Base-by-base conservation (phyloP, 2,888 invertebrate genomes). In the Candidula unifasciata region DNA sequence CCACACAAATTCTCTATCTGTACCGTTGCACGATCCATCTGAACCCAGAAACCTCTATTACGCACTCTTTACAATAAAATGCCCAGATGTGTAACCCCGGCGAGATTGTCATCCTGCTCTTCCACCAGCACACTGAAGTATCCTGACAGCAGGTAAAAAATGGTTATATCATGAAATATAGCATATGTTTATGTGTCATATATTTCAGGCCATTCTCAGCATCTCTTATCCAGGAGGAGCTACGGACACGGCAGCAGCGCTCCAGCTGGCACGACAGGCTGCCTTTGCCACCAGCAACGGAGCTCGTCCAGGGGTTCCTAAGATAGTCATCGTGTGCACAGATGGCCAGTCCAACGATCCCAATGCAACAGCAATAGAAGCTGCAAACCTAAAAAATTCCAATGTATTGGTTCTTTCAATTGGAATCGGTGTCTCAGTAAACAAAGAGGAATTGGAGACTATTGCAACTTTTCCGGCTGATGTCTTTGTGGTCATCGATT, bases 301-400 rank as follows among this genome's bases (percentile, higher is more conserved):
- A 30, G 24, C 44, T 13, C 64, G 79, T 8, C 6, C 13, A 16
- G 37, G 35, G 0, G 79, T 66, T 5, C 60, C 60, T 3, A 79
- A 33, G 66, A 64, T 79, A 18, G 79, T 27, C 2, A 37, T 79
- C 30, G 79, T 79, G 27, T 44, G 33, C 0, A 79, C 79, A 21
- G 79, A 79, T n/a, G 79, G 79, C 3, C 64, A 79, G n/a, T 79
- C 79, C n/a, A 79, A 79, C 16, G 37, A 10, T 37, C 64, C 37
- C 2, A 35, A 30, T 35, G 37, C 1, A 0, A 79, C 79, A 66
- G 64, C 66, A 24, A 27, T 16, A 1, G 79, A 79, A 66, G 79
- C 79, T 18, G n/a, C 13, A 10, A 54, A 37, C 8, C 64, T 79
- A n/a, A 79, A 79, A n/a, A 24, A 37, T 16, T 66, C 66, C 18